A percentile compares a stretch with the other conserved stretches of the same genome.
Evolutionary conservation across 2,797 vertebrate species (phyloP).

Genomic region (Enteromius mattozi): DNA sequence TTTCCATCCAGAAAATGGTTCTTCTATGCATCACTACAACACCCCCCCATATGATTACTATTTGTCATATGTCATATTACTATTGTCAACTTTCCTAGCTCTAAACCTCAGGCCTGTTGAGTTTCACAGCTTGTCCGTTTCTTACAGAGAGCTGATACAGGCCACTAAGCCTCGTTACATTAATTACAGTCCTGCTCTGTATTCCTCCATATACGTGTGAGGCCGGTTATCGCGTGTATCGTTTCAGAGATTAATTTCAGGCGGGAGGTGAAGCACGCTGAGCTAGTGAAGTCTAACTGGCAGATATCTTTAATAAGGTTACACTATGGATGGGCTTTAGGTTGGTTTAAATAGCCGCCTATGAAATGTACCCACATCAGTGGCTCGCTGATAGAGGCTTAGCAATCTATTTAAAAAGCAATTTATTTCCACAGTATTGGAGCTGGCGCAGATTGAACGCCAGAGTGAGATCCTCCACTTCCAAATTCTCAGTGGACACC

Average conservation of each 20-base stretch:
- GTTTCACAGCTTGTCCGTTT: constrained; percentile 60
- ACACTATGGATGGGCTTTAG: constrained; percentile 66
- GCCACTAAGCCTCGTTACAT: constrained; percentile 62
- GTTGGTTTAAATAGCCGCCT: constrained; percentile 74
- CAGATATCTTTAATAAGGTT: constrained; percentile 70
- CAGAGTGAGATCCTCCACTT: constrained; percentile 69
- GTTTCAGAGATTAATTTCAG: constrained; percentile 64
- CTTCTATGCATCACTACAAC: not conserved
- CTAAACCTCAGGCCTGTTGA: constrained; percentile 59
- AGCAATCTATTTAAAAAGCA: constrained; percentile 82
- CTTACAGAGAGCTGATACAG: constrained; percentile 58
- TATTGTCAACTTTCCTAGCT: not conserved
- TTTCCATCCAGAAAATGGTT: not conserved
- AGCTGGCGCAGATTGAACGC: constrained; percentile 78
- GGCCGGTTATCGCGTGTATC: constrained; percentile 41
- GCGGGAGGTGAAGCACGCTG: constrained; percentile 52
- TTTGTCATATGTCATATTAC: not conserved
- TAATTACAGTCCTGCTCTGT: constrained; percentile 64
- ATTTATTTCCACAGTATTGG: constrained; percentile 76
- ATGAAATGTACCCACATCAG: constrained; percentile 78
- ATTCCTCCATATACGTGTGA: constrained; percentile 38
- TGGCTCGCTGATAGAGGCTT: constrained; percentile 73
- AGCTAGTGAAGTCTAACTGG: constrained; percentile 62
- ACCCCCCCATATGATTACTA: not conserved
- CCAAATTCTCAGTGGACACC: constrained; percentile 69